Evolutionary conservation across 2,113 vertebrate species (phyloP), one percentile per base, ranked within the genome.

Genomic region (Thalassarche chlororhynchos): DNA sequence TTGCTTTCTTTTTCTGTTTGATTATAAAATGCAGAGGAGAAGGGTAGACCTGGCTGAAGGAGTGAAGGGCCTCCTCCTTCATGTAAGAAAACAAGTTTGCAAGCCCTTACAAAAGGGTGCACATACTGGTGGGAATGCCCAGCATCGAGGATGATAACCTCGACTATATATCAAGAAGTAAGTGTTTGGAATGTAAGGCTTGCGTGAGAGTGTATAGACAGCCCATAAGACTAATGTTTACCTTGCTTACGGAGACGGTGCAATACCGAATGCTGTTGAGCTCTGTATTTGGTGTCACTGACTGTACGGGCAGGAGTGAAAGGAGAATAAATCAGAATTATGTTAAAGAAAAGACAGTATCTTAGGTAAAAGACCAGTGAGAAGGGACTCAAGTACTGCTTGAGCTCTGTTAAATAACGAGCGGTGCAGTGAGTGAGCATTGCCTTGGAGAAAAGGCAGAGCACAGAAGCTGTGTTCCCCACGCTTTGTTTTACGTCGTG

Each of bases 161-260:
- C 7, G 32, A 58, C 15, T 24, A 17, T 12, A 11, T 14, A 46
- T 51, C 17, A 34, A 66, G n/a, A 58, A 61, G 69, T 40, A 21
- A 0, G 0, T 8, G 54, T 44, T 76, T 91, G 55, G 54, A 60
- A 29, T 38, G 1, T 5, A 31, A 71, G 5, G 51, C 24, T 55
- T 34, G 1, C 20, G 21, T 38, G 18, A 46, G 46, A 89, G 7
- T 0, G 3, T 5, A 20, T 2, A 10, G 17, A 34, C 20, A 36
- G 44, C 85, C 79, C 9, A 0, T 19, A 29, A 70, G 40, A 18
- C 12, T 12, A 4, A 69, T 10, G 47, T 81, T 93, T 40, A 21
- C 6, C 3, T 36, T 11, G 51, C 11, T 54, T 36, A 7, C 3
- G 7, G 42, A 61, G 17, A 26, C 3, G 1, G 36, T 17, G 42